A percentile compares a stretch with the other conserved stretches of the same genome.
These are phyloP conservation scores for Tetrax tetrax DNA, from an alignment of 2,113 vertebrate species.

Conservation along the genomic window DNA sequence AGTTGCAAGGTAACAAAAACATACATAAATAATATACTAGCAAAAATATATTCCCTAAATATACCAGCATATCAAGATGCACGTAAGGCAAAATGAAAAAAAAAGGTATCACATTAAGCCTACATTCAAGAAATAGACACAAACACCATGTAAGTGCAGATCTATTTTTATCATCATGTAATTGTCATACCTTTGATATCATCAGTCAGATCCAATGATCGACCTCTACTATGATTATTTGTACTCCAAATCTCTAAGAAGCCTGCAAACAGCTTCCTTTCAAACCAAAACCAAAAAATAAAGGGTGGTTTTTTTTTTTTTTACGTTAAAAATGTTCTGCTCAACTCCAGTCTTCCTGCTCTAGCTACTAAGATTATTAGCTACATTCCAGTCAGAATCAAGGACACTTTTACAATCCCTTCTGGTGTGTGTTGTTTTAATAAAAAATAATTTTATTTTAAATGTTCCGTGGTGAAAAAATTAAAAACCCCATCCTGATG, in stretches of 20 bases:
- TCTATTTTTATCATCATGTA: conserved; percentile 11
- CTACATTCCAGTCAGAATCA: background rate
- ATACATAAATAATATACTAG: conserved; percentile 39
- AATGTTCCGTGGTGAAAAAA: background rate
- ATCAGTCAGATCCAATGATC: conserved; percentile 2
- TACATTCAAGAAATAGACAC: background rate
- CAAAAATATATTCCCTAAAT: conserved; percentile 34
- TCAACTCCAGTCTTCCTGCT: background rate
- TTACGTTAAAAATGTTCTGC: background rate
- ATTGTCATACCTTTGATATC: conserved; percentile 16
- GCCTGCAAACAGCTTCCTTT: background rate
- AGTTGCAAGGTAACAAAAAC: conserved; percentile 51
- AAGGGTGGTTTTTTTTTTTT: rapidly evolving
- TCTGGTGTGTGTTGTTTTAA: background rate
- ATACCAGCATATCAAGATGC: conserved; percentile 1
- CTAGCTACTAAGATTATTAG: background rate
- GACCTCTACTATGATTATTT: background rate
- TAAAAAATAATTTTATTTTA: conserved; percentile 1
- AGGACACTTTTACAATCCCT: background rate
- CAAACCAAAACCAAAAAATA: background rate
- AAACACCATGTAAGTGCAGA: conserved; percentile 14
- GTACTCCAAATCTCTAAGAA: background rate
- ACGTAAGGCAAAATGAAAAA: conserved; percentile 21
- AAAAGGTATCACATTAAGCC: background rate
- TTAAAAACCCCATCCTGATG: background rate